Percentiles rank a stretch among this genome's conserved stretches.
Evolutionary conservation across 1,140 invertebrate genomes (phyloP).

Genomic region (Acromyrmex heyeri): DNA sequence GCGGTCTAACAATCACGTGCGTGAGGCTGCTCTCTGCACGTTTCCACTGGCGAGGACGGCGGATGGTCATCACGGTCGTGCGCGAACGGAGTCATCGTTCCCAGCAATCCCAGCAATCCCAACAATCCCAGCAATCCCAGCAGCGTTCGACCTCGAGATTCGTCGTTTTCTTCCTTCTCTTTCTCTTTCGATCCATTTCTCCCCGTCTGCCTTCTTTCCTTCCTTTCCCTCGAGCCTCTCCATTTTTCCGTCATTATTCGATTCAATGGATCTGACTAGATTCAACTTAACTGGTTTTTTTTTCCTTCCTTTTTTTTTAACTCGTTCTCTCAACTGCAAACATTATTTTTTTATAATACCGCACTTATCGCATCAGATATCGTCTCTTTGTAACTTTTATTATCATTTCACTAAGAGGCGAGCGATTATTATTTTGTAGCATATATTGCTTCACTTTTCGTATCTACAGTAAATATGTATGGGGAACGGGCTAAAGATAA

Average conservation of each 20-base stretch:
- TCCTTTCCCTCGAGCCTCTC: not conserved
- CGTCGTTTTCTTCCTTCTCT: not conserved
- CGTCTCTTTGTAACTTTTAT: not conserved
- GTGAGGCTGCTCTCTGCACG: not conserved
- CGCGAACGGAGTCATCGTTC: slow-evolving; percentile 44
- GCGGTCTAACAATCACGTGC: slow-evolving; percentile 34
- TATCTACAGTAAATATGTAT: slow-evolving; percentile 53
- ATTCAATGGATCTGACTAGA: slow-evolving; percentile 16
- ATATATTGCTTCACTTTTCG: slow-evolving; percentile 29
- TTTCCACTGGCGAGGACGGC: slow-evolving; percentile 11
- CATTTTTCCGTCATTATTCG: not conserved
- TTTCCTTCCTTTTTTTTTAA: not conserved
- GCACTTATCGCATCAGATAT: slow-evolving; percentile 33
- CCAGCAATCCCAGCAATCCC: not conserved
- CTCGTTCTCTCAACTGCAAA: not conserved
- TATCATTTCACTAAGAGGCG: slow-evolving; percentile 37
- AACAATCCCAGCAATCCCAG: too few relatives aligned
- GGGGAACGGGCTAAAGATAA: slow-evolving; percentile 20
- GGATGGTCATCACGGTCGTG: slow-evolving; percentile 26
- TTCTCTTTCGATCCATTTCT: slow-evolving; percentile 9
- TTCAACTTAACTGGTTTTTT: not conserved
- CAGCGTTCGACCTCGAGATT: slow-evolving; percentile 31
- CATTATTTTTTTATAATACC: slow-evolving; percentile 1
- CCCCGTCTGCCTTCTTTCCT: too few relatives aligned
- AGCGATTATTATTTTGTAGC: slow-evolving; percentile 27